A percentile compares a stretch with the other conserved stretches of the same genome.
Conservation (phyloP, 2,113 vertebrate genomes). For the Centrocercus urophasianus region DNA sequence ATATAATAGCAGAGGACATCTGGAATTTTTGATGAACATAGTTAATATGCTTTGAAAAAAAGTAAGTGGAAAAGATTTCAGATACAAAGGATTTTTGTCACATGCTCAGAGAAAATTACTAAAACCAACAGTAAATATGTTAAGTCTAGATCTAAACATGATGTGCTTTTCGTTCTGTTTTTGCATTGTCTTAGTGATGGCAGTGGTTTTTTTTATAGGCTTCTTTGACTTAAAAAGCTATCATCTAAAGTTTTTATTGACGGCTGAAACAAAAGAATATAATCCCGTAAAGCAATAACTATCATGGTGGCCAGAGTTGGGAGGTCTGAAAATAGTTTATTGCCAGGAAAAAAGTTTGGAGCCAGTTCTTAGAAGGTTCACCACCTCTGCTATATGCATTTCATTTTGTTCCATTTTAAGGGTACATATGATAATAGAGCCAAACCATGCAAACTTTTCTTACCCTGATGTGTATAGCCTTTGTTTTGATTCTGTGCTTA, state of each 20-base stretch:
- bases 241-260: conserved; percentile 73
- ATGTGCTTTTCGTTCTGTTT: not conserved
- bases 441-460: conserved; percentile 59
- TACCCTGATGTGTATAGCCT: conserved; percentile 37
- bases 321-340: conserved; percentile 76
- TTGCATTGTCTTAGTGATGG: conserved; percentile 11
- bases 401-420: conserved; percentile 61
- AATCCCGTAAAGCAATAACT: conserved; percentile 59
- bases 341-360: conserved; percentile 67
- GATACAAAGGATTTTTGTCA: not conserved
- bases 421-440: conserved; percentile 38
- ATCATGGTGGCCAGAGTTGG: conserved; percentile 69
- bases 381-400: conserved; percentile 27
- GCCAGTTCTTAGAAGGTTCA: conserved; percentile 60
- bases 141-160: not conserved
- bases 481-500: conserved; percentile 76
- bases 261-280: conserved; percentile 64
- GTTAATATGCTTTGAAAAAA: not conserved
- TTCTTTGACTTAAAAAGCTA: conserved; percentile 52
- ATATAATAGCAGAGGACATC: not conserved
- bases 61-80: not conserved
- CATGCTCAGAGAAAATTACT: not conserved
- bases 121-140: not conserved
- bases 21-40: not conserved
- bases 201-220: not conserved